Conservation (phyloP, 2,888 invertebrate genomes). For the Poecilobothrus nobilitatus region DNA sequence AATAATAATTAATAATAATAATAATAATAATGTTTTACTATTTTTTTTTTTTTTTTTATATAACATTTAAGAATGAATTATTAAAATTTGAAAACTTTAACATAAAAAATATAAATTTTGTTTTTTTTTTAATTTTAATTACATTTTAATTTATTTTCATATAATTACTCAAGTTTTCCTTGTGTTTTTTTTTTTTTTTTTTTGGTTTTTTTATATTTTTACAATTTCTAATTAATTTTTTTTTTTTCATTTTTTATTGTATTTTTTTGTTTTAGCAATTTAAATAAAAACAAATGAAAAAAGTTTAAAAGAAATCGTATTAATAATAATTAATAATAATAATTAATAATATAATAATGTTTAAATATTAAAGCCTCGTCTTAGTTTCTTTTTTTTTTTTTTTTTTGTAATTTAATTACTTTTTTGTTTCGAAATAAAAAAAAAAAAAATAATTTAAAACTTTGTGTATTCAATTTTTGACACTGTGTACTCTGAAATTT, state of each 20-base stretch:
- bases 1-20: background rate
- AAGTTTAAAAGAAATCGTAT: no score
- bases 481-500: no score
- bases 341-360: no score
- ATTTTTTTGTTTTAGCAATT: background rate
- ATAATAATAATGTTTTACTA: background rate
- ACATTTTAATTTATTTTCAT: background rate
- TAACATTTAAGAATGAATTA: conserved; percentile 8
- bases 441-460: no score
- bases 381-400: no score
- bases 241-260: background rate
- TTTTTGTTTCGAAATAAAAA: no score
- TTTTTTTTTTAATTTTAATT: background rate
- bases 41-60: background rate
- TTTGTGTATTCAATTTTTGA: no score
- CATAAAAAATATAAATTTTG: background rate
- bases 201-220: background rate
- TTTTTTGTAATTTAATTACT: no score
- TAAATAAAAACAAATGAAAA: no score
- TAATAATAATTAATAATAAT: no score
- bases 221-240: background rate
- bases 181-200: background rate
- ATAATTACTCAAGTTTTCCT: background rate
- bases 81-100: conserved; percentile 11
- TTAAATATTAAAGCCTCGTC: no score